Base-by-base conservation (phyloP, 2,113 vertebrate genomes). In the Galbula dea region DNA sequence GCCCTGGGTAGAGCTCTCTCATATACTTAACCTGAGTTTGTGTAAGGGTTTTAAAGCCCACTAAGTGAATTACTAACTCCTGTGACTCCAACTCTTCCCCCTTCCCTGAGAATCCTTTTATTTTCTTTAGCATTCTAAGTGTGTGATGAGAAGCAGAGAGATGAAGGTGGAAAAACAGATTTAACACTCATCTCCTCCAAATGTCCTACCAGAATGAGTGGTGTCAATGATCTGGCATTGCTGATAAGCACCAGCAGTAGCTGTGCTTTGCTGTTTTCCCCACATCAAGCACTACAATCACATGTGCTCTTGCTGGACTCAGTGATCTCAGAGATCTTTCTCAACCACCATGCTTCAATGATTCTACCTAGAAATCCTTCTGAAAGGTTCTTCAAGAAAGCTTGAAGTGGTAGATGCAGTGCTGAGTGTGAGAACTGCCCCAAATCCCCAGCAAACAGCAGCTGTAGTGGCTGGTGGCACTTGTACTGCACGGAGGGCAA, bases 401-500 rank as follows among this genome's bases (percentile, higher is more conserved):
- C 45, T 23, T 1, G 5, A 30, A 39, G 37, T 10, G 15, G 59
- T 36, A 48, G 55, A 27, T 20, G 5, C 7, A 24, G n/a, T 32
- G 43, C 29, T 84, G 12, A 15, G 4, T 1, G 7, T 3, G 9
- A 0, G 1, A 29, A 30, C 5, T 48, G 69, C 30, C 30, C 43
- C 4, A 49, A 51, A 48, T 0, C 3, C 29, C 45, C 29, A 10
- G 21, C 19, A 12, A 15, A 15, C 0, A 5, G 30, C 43, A 74
- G 59, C 49, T 29, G 34, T 30, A 11, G 5, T 12, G 12, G 11
- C 6, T 68, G 3, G 1, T 0, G 3, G 22, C 37, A 36, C 16
- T 65, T 59, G 52, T 43, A 17, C 37, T n/a, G 49, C 30, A 21
- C 2, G 2, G 15, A 59, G 20, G 13, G 32, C 36, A 80, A 30